Percentiles rank a stretch among this genome's conserved stretches.
These are phyloP conservation scores for Hydrozoanthus gracilis DNA, from an alignment of 92 coral and sea anemone species.

Conservation along the genomic window DNA sequence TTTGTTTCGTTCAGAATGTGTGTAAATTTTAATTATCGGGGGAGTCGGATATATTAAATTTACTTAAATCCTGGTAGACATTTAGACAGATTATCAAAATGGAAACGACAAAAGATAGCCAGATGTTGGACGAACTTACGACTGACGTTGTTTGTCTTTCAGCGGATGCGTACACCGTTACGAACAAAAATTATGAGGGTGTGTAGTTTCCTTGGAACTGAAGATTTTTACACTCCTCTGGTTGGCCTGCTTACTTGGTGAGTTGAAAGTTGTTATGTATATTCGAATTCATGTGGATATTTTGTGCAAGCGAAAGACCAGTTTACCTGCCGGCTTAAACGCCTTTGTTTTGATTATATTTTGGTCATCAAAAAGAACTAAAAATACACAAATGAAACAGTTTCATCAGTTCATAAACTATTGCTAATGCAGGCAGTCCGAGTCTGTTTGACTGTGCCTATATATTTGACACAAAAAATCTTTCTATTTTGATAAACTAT, in stretches of 20 bases:
- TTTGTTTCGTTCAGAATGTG: background rate
- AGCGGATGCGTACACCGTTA: slow-evolving; percentile 94
- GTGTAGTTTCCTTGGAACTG: slow-evolving; percentile 95
- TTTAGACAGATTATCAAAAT: background rate
- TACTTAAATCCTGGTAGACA: no score
- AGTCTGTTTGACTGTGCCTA: no score
- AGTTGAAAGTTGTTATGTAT: slow-evolving; percentile 2
- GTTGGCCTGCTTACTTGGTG: slow-evolving; percentile 90
- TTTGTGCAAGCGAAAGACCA: background rate
- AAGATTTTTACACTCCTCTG: slow-evolving; percentile 90
- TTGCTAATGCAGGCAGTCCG: no score
- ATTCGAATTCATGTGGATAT: background rate
- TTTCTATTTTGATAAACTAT: no score
- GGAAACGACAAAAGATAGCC: no score
- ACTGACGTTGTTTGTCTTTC: slow-evolving; percentile 1
- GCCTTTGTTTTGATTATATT: background rate
- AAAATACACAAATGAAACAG: background rate
- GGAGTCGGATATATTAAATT: no score
- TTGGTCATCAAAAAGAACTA: background rate
- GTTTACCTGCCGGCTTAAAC: background rate
- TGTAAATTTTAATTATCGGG: background rate
- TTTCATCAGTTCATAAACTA: no score
- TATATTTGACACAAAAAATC: no score
- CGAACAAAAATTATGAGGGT: slow-evolving; percentile 82
- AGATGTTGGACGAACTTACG: background rate